Evolutionary conservation across 2,113 vertebrate species (phyloP), one percentile per base, ranked within the genome.

Genomic region (Polypterus senegalus): DNA sequence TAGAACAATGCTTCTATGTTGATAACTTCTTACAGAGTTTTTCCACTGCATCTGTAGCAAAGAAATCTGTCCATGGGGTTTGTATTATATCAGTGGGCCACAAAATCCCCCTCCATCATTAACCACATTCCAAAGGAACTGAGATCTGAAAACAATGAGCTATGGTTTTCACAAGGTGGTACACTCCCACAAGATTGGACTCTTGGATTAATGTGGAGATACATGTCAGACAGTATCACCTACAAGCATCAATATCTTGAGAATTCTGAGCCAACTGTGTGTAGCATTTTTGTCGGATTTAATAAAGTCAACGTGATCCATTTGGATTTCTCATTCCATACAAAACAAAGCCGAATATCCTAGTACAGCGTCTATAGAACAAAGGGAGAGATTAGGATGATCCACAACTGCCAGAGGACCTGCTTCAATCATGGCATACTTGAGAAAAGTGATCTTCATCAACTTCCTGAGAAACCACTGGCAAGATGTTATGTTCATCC

Each of bases 21-120:
- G 61, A 67, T 47, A 67, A 67, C 46, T 63, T 61, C 27, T 46
- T 67, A 9, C 57, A 67, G 57, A 63, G 65, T 46, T 27, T 46
- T 51, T 56, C 62, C n/a, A 51, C 48, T 4, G 61, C 57, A n/a
- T 54, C 49, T n/a, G 6, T 11, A 49, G 45, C 59, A 49, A 61
- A 6, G 61, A 62, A 7, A 59, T 59, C 54, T 46, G 4, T 9
- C 53, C 10, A 54, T 51, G 2, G 64, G 60, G 6, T 58, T 63
- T 5, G 57, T 60, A 9, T 46, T 64, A 9, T 46, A 48, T 7
- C 59, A 68, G 49, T 68, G 66, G 61, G 58, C 63, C 45, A 61
- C 58, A 46, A 68, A 56, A 8, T 5, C 58, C 4, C 65, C 49
- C 27, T 9, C 5, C 9, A 54, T 63, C 52, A n/a, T 67, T 27